Evolutionary conservation across 2,113 vertebrate genomes (phyloP).

Genomic region (Channa argus): DNA sequence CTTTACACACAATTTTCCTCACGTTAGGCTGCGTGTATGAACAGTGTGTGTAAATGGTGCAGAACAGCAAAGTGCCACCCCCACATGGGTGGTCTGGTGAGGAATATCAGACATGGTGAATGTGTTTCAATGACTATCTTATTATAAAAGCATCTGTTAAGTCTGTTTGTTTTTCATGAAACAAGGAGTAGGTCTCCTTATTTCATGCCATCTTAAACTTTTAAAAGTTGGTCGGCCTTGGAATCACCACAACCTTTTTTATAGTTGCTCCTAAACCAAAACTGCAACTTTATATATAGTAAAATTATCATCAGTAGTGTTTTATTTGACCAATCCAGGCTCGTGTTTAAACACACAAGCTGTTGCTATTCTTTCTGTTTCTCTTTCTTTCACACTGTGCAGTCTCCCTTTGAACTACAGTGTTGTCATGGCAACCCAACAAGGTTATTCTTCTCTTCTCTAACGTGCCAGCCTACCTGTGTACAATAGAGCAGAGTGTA

Average conservation of each 20-base stretch:
- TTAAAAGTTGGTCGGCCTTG: neutral
- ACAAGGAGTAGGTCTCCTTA: too few species aligned
- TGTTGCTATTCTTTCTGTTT: constrained; percentile 20
- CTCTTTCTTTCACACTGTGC: constrained; percentile 15
- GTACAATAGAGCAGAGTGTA: constrained; percentile 64
- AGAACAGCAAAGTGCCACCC: constrained; percentile 52
- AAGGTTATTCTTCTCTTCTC: constrained; percentile 53
- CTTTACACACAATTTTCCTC: constrained; percentile 14
- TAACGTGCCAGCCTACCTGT: constrained; percentile 61
- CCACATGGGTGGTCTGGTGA: constrained; percentile 16
- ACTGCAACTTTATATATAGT: neutral
- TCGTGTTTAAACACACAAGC: neutral
- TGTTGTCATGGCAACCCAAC: constrained; percentile 60
- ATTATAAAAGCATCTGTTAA: neutral
- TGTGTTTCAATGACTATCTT: constrained; percentile 15
- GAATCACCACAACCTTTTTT: neutral
- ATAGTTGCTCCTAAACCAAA: neutral
- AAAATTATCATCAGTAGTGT: neutral
- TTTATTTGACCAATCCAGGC: neutral
- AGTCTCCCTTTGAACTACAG: constrained; percentile 40
- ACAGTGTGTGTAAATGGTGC: constrained; percentile 63
- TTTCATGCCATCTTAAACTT: neutral
- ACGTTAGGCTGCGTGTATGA: constrained; percentile 52
- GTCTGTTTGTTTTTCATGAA: neutral
- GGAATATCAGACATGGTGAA: neutral